Base-by-base conservation (phyloP, 2,888 invertebrate species). In the Drosophila meridionalis region DNA sequence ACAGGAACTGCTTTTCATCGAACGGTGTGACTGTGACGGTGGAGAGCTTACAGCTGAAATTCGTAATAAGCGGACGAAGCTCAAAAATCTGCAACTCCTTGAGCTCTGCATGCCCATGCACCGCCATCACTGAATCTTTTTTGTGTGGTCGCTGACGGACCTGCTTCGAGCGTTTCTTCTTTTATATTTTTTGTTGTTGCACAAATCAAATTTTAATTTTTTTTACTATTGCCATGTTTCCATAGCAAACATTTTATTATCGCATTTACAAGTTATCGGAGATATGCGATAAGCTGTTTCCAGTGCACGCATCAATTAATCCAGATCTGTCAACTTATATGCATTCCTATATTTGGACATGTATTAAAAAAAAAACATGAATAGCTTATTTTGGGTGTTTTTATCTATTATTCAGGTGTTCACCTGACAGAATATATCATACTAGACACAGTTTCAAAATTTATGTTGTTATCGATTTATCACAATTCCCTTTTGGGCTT, bases 41-140 rank as follows among this genome's bases (percentile, higher is more conserved):
- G 50, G 93, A 93, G 34, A 93, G 82, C 76, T 93, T 93, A 59
- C 92, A 92, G 76, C 88, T 91, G 58, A 93, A 84, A 87, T 93
- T 93, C n/a, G 90, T 91, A 52, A 93, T 91, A 56, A 93, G 80
- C 43, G 92, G 92, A 65, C 91, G 92, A 48, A 93, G 85, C 73
- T 92, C 91, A 72, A 93, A 93, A 66, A 93, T 91, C 56, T 86
- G 79, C 66, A 89, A 69, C n/a, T 92, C 90, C 59, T 87, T 90
- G 78, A 90, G 89, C 56, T 86, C 89, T 48, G 88, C 82, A 64
- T 82, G 73, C 50, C 68, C 74, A 32, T 74, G 85, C 69, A 76
- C 69, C 74, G 87, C 80, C 85, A 85, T 85, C 78, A 75, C 89
- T 68, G 38, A 59, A 47, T 45, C 53, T 70, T 59, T 62, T 64